Conservation (phyloP, 2,797 vertebrate genomes). For the Clarias pachynema region DNA sequence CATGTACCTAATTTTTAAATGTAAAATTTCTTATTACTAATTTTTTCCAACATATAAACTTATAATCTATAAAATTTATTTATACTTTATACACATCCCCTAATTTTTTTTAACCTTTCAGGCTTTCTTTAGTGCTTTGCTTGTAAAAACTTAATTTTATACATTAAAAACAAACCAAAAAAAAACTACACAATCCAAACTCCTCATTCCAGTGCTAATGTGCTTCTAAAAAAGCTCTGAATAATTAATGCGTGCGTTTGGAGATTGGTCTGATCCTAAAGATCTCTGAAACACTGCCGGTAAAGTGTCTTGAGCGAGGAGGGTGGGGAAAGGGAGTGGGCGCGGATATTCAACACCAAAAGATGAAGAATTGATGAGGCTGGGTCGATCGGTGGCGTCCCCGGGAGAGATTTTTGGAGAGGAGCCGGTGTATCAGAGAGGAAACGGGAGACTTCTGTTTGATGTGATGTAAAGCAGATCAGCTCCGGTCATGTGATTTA, state of each 20-base stretch:
- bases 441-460: background rate
- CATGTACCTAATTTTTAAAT: background rate
- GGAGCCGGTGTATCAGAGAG: slow-evolving; percentile 17
- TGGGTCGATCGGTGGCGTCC: slow-evolving; percentile 38
- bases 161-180: background rate
- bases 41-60: too few species aligned
- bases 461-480: background rate
- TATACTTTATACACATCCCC: too few species aligned
- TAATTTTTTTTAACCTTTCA: background rate
- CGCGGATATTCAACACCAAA: slow-evolving; percentile 43
- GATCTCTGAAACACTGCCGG: slow-evolving; percentile 19
- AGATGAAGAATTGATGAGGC: slow-evolving; percentile 52
- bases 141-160: background rate
- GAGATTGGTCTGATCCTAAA: slow-evolving; percentile 38
- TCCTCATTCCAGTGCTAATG: slow-evolving; percentile 35
- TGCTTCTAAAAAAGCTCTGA: slow-evolving; percentile 41
- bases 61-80: too few species aligned
- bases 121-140: background rate
- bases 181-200: background rate
- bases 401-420: slow-evolving; percentile 27
- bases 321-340: slow-evolving; percentile 31
- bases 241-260: slow-evolving; percentile 46
- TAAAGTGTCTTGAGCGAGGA: slow-evolving; percentile 36
- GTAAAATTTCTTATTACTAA: too few species aligned
- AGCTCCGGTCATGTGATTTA: background rate